Base-by-base conservation (phyloP, 2,888 invertebrate species). In the Eristalis tenax region DNA sequence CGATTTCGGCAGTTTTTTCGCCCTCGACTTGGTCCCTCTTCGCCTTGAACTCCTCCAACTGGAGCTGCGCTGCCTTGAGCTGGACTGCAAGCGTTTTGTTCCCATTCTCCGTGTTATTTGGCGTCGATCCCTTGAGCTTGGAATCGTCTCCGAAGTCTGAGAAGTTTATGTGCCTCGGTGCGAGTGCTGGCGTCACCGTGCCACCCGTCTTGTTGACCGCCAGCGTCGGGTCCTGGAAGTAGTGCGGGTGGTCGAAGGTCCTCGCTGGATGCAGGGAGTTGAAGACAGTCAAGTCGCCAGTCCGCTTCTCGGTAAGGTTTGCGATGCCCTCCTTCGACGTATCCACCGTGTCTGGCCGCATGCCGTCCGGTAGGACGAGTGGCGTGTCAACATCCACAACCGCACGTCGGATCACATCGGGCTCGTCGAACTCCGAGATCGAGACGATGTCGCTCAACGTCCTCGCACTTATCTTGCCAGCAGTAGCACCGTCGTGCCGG, bases 361-460 rank as follows among this genome's bases (percentile, higher is more conserved):
- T 90, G 56, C 89, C 90, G 4, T 91, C 90, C 0, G 89, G 90
- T 10, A 90, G 90, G 70, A 92, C 40, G 0, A 93, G 88, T 0
- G 92, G 91, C 2, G 91, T 91, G 13, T 90, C 91, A 0, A 89
- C 79, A 28, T 90, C 90, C 4, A 75, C 77, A 1, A 89, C 90
- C 8, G 94, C 94, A 0, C 94, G 94, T 6, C 95, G 93, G 91
- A 94, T 94, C 77, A 95, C 94, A 90, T 95, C 95, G 69, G 95
- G 94, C 89, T 96, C 96, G 85, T 96, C 96, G 83, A 95, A 95
- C 89, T 96, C 96, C 0, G 96, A 95, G 91, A 96, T 95, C 0
- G 96, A 96, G 0, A 96, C 94, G 80, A 96, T 95, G 89, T 96
- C 96, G 90, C 96, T 96, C 5, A 96, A 93, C 0, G 96, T 96